Evolutionary conservation across 2,888 invertebrate genomes (phyloP).

Genomic region (Hypomecis atomaria): DNA sequence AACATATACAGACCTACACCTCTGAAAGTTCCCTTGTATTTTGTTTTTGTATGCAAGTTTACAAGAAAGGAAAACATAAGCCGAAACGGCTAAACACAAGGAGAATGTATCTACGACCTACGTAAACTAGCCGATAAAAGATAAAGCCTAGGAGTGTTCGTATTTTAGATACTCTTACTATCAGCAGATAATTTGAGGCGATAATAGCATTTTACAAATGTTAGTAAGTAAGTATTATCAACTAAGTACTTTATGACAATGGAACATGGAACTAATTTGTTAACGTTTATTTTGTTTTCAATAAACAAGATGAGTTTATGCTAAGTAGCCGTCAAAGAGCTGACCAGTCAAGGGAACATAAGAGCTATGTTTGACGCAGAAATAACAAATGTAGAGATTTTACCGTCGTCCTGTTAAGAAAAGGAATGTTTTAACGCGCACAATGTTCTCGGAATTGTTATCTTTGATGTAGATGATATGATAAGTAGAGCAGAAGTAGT

Average conservation of each 20-base stretch:
- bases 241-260: background rate
- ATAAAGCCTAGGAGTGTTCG: conserved; percentile 40
- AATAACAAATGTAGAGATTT: conserved; percentile 43
- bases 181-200: conserved; percentile 43
- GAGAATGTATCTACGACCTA: conserved; percentile 12
- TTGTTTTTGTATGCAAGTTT: conserved; percentile 5
- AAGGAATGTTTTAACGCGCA: conserved; percentile 25
- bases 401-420: conserved; percentile 36
- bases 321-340: conserved; percentile 36
- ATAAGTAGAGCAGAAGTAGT: conserved; percentile 54
- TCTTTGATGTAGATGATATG: conserved; percentile 55
- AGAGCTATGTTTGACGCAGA: conserved; percentile 51
- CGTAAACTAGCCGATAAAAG: conserved; percentile 24
- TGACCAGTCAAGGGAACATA: conserved; percentile 32
- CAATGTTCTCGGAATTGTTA: conserved; percentile 45
- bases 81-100: conserved; percentile 1
- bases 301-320: conserved; percentile 26
- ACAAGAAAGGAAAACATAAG: background rate
- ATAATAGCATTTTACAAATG: conserved; percentile 10
- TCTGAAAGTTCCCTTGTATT: too few relatives aligned
- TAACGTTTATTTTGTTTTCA: conserved; percentile 10
- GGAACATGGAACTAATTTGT: conserved; percentile 19
- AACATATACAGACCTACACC: too few relatives aligned
- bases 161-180: conserved; percentile 45
- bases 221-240: background rate